phyloP scores from a whole-genome alignment of 2,888 invertebrate genomes.

The Aquatica leii region DNA sequence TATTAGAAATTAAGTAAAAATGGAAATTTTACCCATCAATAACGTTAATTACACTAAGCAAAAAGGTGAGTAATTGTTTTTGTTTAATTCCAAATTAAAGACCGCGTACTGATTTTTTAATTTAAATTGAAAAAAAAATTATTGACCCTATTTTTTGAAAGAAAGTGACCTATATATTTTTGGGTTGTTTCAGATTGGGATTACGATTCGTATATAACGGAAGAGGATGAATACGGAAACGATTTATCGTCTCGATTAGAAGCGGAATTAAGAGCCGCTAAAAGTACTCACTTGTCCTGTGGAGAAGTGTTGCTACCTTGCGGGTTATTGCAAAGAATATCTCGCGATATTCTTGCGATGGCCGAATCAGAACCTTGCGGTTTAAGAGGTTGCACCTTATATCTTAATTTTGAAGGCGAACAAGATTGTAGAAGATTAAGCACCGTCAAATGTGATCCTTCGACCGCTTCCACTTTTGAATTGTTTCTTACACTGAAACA shows the following conservation, averaged over 20 bases:
- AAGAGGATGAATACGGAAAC: constrained; percentile 60
- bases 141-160: not conserved
- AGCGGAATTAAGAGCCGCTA: constrained; percentile 80
- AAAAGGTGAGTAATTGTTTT: constrained; percentile 50
- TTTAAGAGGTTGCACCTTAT: constrained; percentile 83
- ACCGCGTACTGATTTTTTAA: too few relatives aligned
- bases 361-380: constrained; percentile 91
- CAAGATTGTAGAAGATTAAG: constrained; percentile 76
- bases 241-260: constrained; percentile 80
- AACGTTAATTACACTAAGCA: constrained; percentile 54
- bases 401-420: constrained; percentile 82
- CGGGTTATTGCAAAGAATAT: constrained; percentile 80
- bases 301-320: constrained; percentile 87
- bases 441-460: constrained; percentile 85
- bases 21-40: constrained; percentile 55
- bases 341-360: constrained; percentile 79
- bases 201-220: constrained; percentile 54
- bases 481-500: constrained; percentile 88
- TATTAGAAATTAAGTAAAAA: constrained; percentile 43
- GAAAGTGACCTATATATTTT: too few relatives aligned
- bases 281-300: constrained; percentile 80
- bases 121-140: not conserved
- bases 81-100: constrained; percentile 8
- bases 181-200: constrained; percentile 55
- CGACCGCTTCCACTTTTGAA: constrained; percentile 90